Evolutionary conservation across 2,113 vertebrate species (phyloP).

Genomic region (Nestor notabilis): DNA sequence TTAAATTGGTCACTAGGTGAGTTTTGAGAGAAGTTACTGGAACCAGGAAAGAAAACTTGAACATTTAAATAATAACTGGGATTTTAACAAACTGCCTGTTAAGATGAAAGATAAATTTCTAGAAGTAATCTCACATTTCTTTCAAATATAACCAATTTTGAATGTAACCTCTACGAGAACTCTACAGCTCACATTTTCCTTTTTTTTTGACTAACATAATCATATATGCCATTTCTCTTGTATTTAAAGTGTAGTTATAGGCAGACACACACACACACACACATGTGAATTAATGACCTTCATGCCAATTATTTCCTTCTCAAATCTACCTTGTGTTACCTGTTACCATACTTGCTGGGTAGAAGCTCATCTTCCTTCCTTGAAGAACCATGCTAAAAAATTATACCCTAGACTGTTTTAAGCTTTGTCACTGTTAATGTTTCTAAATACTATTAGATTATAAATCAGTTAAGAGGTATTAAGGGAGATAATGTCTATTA

Average conservation of each 20-base stretch:
- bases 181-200: not conserved
- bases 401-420: not conserved
- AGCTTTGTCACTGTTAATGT: not conserved
- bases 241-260: not conserved
- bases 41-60: not conserved
- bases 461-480: not conserved
- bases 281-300: not conserved
- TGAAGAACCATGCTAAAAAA: not conserved
- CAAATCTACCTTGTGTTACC: not conserved
- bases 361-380: constrained; percentile 1
- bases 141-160: not conserved
- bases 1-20: not conserved
- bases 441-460: not conserved
- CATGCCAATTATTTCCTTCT: not conserved
- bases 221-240: not conserved
- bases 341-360: not conserved
- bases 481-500: not conserved
- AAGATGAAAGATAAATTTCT: not conserved
- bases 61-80: not conserved
- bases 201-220: not conserved
- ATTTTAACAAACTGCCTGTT: not conserved
- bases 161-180: not conserved
- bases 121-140: not conserved
- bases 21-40: not conserved
- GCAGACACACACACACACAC: not conserved